Evolutionary conservation across 2,888 invertebrate genomes (phyloP).

Genomic region (Cremastinae sp.): DNA sequence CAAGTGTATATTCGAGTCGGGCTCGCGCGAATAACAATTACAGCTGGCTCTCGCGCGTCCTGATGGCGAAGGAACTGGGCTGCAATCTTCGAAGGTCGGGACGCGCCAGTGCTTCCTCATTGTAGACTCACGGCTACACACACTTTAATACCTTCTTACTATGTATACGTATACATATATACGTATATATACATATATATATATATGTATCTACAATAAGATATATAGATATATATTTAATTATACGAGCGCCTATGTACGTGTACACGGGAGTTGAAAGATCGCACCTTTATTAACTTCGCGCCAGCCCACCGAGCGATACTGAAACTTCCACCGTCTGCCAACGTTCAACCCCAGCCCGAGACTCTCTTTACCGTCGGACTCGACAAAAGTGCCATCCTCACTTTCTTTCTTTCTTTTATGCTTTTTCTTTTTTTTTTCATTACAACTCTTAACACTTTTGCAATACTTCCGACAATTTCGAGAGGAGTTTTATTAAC

Average conservation of each 20-base stretch:
- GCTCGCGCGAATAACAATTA: constrained; percentile 59
- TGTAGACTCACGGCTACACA: constrained; percentile 60
- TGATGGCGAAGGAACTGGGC: constrained; percentile 51
- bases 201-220: no score
- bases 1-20: constrained; percentile 43
- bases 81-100: constrained; percentile 75
- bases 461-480: no score
- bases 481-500: no score
- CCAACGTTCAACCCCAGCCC: constrained; percentile 38
- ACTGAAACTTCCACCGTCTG: constrained; percentile 26
- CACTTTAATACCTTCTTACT: no score
- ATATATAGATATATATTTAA: constrained; percentile 15
- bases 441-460: no score
- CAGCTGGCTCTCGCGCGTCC: constrained; percentile 49
- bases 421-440: no score
- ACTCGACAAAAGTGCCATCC: constrained; percentile 1
- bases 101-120: constrained; percentile 73
- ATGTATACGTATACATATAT: constrained; percentile 18
- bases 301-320: constrained; percentile 55
- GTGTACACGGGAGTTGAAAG: constrained; percentile 7
- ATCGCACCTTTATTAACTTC: constrained; percentile 62
- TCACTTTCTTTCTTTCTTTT: constrained; percentile 5
- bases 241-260: constrained; percentile 24
- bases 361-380: constrained; percentile 40
- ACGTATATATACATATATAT: constrained; percentile 13